These are phyloP conservation scores for Brachystomella parvula DNA, from an alignment of 1,140 invertebrate species.

Conservation along the genomic window DNA sequence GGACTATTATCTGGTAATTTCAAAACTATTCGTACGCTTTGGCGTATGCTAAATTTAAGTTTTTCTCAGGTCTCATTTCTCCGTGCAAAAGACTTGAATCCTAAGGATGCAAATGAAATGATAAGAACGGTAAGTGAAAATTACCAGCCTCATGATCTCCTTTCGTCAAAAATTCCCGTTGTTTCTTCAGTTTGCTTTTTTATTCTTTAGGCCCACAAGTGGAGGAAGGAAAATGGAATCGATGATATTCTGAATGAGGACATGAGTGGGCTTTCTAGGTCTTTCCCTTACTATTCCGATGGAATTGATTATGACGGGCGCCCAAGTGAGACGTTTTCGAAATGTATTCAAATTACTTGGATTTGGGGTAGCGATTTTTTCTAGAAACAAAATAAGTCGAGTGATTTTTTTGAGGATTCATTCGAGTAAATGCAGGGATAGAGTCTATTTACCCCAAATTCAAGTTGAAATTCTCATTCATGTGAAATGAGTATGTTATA, in stretches of 20 bases:
- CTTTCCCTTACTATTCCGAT: background rate
- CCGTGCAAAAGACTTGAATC: background rate
- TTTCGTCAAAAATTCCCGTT: background rate
- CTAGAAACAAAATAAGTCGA: background rate
- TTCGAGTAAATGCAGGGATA: background rate
- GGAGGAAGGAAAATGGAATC: constrained; percentile 2
- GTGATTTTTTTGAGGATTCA: background rate
- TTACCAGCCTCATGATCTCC: background rate
- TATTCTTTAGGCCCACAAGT: background rate
- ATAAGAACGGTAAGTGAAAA: background rate
- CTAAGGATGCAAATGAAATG: background rate
- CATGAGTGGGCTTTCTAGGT: background rate
- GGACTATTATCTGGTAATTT: background rate
- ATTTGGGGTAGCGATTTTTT: no score
- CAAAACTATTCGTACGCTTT: background rate
- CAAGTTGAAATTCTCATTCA: background rate
- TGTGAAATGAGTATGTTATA: no score
- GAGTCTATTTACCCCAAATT: background rate
- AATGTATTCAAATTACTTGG: background rate
- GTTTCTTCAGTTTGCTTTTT: background rate
- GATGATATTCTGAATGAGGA: constrained; percentile 1
- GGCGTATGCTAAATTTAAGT: background rate
- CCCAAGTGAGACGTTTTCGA: background rate
- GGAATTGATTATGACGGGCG: background rate
- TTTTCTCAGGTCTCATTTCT: background rate